phyloP scores from a whole-genome alignment of 2,888 invertebrate genomes.

The Pecten maximus region DNA sequence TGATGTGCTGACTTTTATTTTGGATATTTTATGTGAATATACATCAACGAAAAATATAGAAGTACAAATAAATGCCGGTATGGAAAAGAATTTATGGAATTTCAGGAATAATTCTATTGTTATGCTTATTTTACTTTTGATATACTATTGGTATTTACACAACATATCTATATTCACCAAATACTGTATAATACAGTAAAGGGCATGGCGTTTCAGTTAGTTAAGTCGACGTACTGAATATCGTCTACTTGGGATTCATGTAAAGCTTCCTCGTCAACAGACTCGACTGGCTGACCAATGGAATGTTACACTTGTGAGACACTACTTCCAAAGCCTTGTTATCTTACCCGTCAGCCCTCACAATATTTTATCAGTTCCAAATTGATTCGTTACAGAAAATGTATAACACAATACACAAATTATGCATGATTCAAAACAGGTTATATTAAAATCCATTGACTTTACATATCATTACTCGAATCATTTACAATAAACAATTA shows the following conservation, averaged over 20 bases:
- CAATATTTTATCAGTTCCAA: background rate
- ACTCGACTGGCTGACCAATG: background rate
- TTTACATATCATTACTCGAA: background rate
- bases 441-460: background rate
- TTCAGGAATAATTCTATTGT: no score
- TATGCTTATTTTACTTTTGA: no score
- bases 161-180: no score
- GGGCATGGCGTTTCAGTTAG: no score
- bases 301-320: background rate
- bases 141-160: no score
- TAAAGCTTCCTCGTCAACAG: background rate
- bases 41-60: no score
- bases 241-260: background rate
- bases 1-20: no score
- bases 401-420: background rate
- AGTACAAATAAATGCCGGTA: no score
- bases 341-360: background rate
- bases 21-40: no score
- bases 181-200: no score
- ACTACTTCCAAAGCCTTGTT: background rate
- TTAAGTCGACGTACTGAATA: background rate
- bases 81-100: no score
- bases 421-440: background rate
- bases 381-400: background rate
- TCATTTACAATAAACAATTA: no score